Evolutionary conservation across 2,888 invertebrate genomes (phyloP), one percentile per base, ranked within the genome.

Genomic region (Cryptus armator): DNA sequence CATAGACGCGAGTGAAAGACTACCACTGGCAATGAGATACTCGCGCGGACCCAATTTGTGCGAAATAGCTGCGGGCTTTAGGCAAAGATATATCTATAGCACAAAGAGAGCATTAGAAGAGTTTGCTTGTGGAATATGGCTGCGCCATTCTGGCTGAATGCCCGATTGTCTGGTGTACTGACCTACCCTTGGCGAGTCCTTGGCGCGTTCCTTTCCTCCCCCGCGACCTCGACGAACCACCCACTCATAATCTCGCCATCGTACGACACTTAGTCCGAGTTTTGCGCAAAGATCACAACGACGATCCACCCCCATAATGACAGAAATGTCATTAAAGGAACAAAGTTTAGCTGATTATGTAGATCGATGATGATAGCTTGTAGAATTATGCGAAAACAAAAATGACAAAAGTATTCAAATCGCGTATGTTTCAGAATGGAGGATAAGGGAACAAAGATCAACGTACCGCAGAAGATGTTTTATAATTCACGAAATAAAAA

Each of bases 121-220:
- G 71, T 56, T 71, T 59, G 67, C 76, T 59, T 0, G 68, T 70
- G 71, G 53, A 24, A 64, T 75, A 75, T 48, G 82, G 66, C 67
- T 64, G 71, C 16, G 70, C 53, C 72, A 81, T 46, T 64, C 70
- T 80, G 76, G 79, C 81, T 64, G 81, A 29, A 53, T 81, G 76
- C 86, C 82, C 81, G 66, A 53, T 44, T 70, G 71, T 59, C 83
- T 84, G 86, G 80, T 86, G 86, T 86, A 89, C 90, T 90, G 90
- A 90, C 90, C 90, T 90, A 90, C 87, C 90, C 88, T 88, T 87
- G 86, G 78, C 81, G 81, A 88, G 86, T 89, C 89, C 89, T 89
- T 87, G 89, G 82, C 85, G 79, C 81, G 80, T 86, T 72, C 75
- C 68, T 53, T 77, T 71, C 56, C 72, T 46, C 53, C 12, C 74